Evolutionary conservation across 2,888 invertebrate species (phyloP).

Genomic region (Melieria picta): DNA sequence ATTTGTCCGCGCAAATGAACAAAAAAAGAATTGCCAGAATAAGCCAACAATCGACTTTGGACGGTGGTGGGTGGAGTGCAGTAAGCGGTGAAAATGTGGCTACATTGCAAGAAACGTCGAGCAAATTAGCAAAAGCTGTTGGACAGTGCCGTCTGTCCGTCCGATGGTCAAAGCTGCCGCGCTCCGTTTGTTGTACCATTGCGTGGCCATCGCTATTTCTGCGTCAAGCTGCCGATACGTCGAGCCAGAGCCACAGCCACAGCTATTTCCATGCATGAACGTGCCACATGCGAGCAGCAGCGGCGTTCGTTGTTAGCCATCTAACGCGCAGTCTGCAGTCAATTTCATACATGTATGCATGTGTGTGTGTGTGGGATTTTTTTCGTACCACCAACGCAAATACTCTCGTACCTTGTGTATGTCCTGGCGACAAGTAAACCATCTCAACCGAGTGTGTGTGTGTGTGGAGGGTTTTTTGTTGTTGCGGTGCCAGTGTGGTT

Average conservation of each 20-base stretch:
- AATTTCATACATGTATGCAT: constrained; percentile 47
- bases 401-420: not conserved
- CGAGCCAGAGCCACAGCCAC: not conserved
- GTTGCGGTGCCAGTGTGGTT: constrained; percentile 21
- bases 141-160: not conserved
- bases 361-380: not conserved
- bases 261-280: not conserved
- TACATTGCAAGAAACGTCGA: not conserved
- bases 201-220: not conserved
- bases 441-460: constrained; percentile 1
- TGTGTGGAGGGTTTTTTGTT: constrained; percentile 7
- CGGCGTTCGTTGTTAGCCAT: constrained; percentile 14
- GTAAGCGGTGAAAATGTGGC: too few species aligned
- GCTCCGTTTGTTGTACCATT: too few species aligned
- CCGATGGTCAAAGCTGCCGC: not conserved
- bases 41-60: not conserved
- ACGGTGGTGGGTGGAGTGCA: too few species aligned
- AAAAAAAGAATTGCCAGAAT: not conserved
- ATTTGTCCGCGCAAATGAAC: too few species aligned
- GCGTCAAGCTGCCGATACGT: not conserved
- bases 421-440: not conserved
- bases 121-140: constrained; percentile 29
- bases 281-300: not conserved
- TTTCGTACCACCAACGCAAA: not conserved
- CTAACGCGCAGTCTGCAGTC: constrained; percentile 41